Base-by-base conservation (phyloP, 2,797 vertebrate species). In the Kryptolebias ocellatus region DNA sequence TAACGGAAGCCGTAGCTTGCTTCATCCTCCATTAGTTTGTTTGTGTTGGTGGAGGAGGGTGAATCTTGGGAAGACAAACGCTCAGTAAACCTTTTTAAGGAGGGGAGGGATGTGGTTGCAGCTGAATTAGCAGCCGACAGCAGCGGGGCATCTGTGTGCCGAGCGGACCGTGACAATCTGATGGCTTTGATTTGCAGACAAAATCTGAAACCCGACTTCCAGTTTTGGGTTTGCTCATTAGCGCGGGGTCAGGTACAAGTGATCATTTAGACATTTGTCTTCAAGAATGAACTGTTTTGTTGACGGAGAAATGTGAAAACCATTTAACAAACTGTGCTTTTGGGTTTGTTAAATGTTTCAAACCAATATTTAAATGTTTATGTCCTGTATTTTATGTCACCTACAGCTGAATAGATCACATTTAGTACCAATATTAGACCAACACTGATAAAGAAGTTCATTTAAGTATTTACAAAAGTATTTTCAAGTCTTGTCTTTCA, bases 21-120 rank as follows among this genome's bases (percentile, higher is more conserved):
- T 59, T 27, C 37, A 27, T 24, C 5, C 53, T 70, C 45, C 34
- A 47, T 76, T 58, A 49, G 56, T 61, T 12, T 61, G 52, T 58
- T 59, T 44, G 56, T 37, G 57, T 64, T 31, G 64, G 51, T 65
- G 64, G 18, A 51, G 60, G 60, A 50, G 67, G 78, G 55, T 27
- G 54, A 53, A 60, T 67, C 68, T 66, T 7, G 60, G 78, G 56
- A 59, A 63, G 64, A 57, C 78, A 83, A 77, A 82, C 27, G 14
- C 65, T 53, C 74, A 31, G 64, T 64, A 83, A 89, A 89, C 86
- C 83, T 81, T 68, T 60, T 89, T 87, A 87, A 66, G 72, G 9
- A 56, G 65, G 27, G 72, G 50, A 70, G 69, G 89, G 89, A 91
- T 87, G 81, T 64, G 71, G 89, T 90, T 87, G 84, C 70, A 45